Evolutionary conservation across 2,888 invertebrate genomes (phyloP).

Genomic region (Celastrina argiolus): DNA sequence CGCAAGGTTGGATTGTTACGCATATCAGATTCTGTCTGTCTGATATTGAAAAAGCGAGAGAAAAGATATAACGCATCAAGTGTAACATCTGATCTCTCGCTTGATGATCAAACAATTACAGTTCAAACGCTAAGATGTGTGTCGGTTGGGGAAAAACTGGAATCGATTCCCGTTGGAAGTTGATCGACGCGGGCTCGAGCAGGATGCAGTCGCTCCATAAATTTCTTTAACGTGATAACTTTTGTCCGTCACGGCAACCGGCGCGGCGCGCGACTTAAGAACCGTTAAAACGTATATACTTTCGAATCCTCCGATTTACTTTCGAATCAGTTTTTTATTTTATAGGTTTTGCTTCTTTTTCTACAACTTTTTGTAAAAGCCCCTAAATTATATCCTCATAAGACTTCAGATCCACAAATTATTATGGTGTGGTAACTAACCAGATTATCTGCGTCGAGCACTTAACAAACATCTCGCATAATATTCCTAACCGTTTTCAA

Average conservation of each 20-base stretch:
- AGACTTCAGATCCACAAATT: no score
- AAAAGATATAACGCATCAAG: no score
- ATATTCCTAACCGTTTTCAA: conserved; percentile 33
- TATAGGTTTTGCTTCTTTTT: background rate
- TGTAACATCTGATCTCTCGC: no score
- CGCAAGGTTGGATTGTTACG: no score
- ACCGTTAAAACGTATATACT: conserved; percentile 2
- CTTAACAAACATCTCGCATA: background rate
- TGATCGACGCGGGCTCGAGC: conserved; percentile 34
- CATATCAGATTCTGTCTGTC: no score
- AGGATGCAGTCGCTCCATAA: conserved; percentile 44
- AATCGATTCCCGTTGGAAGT: conserved; percentile 33
- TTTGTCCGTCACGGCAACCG: conserved; percentile 45
- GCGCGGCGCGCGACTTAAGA: conserved; percentile 39
- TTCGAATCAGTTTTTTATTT: background rate
- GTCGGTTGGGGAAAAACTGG: conserved; percentile 11
- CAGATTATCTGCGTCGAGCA: background rate
- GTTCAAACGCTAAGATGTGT: background rate
- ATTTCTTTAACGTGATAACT: conserved; percentile 49
- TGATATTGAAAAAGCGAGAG: no score
- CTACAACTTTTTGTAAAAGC: no score
- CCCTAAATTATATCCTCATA: no score
- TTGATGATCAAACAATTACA: background rate
- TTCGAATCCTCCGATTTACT: background rate
- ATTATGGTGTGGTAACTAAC: background rate